These are phyloP conservation scores for Balanococcus diminutus DNA, from an alignment of 2,888 invertebrate species.

Conservation along the genomic window DNA sequence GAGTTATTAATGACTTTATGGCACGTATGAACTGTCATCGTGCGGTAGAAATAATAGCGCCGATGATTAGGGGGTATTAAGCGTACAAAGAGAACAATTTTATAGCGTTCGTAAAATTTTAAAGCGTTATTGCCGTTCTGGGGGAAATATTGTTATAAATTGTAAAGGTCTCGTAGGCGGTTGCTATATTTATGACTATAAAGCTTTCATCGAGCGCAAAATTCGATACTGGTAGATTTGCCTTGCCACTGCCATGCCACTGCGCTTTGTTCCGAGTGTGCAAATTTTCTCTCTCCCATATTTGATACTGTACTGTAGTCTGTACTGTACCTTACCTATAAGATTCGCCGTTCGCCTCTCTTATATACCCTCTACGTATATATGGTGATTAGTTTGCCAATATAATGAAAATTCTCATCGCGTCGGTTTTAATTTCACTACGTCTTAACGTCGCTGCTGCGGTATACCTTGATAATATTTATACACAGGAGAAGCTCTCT, in stretches of 20 bases:
- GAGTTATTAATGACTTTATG: constrained; percentile 48
- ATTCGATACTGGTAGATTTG: constrained; percentile 9
- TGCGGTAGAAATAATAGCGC: constrained; percentile 34
- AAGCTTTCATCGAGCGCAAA: constrained; percentile 19
- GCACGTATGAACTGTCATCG: constrained; percentile 46
- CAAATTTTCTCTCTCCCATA: not conserved
- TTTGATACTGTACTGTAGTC: not conserved
- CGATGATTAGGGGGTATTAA: constrained; percentile 51
- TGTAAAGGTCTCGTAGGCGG: constrained; percentile 11
- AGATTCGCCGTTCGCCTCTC: not conserved
- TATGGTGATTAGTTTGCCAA: not conserved
- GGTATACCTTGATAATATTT: not conserved
- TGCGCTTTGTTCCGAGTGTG: not conserved
- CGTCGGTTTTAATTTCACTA: not conserved
- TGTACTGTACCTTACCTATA: not conserved
- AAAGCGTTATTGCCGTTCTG: constrained; percentile 54
- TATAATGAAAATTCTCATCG: not conserved
- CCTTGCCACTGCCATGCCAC: no score
- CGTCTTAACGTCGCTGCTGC: not conserved
- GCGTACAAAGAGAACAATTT: constrained; percentile 42
- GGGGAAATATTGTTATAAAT: constrained; percentile 48
- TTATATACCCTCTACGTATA: no score
- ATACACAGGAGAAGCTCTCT: not conserved
- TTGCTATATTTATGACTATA: not conserved
- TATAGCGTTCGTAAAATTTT: constrained; percentile 54